These are phyloP conservation scores for Nyctereutes procyonoides DNA, from an alignment of 2,113 vertebrate genomes.

Conservation along the genomic window DNA sequence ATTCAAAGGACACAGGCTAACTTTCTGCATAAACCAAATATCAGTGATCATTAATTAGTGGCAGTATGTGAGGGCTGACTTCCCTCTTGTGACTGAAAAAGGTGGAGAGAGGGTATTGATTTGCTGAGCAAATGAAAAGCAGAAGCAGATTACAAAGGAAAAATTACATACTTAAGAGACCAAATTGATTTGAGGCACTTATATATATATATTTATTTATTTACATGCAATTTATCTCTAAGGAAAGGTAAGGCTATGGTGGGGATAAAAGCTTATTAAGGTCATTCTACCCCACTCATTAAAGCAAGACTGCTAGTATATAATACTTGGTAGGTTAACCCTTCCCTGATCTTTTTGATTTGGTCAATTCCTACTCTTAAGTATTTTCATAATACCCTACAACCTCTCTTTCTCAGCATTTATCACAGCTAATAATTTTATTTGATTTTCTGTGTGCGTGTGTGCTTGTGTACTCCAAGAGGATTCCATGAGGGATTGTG, in stretches of 20 bases:
- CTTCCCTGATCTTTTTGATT: not conserved
- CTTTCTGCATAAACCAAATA: not conserved
- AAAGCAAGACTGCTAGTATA: not conserved
- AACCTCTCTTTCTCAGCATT: not conserved
- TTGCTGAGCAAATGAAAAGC: constrained; percentile 46
- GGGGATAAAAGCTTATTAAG: not conserved
- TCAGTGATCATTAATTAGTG: not conserved
- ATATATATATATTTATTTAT: constrained; percentile 34
- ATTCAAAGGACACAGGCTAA: not conserved
- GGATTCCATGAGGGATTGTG: not conserved
- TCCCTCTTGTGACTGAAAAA: not conserved
- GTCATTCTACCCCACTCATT: not conserved
- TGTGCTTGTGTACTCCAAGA: not conserved
- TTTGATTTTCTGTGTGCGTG: not conserved
- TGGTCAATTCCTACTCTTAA: not conserved
- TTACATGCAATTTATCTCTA: not conserved
- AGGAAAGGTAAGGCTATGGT: not conserved
- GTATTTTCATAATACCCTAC: not conserved
- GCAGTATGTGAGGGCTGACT: not conserved
- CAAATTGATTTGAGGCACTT: not conserved
- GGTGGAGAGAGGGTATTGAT: not conserved
- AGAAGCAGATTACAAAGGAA: constrained; percentile 49
- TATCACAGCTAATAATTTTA: not conserved
- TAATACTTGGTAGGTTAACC: not conserved
- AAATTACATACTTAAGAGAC: not conserved